Evolutionary conservation across 2,888 invertebrate species (phyloP), one percentile per base, ranked within the genome.

Genomic region (Eupithecia abbreviata): DNA sequence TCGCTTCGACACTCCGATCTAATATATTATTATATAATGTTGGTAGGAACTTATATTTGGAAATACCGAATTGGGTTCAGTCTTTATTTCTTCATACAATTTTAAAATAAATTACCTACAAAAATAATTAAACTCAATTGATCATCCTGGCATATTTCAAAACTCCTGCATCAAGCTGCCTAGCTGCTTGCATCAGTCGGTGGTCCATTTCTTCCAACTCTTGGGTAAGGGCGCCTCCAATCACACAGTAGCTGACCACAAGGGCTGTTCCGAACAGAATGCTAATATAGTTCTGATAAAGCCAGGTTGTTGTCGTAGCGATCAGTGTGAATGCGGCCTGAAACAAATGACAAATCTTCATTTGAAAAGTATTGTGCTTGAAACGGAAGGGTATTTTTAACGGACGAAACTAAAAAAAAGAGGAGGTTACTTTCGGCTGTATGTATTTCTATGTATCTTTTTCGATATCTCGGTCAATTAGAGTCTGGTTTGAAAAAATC

Each of bases 301-400:
- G 9, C 78, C 76, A 77, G 49, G 66, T 58, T 18, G 73, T 42
- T 5, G 76, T 2, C 3, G 69, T 73, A 6, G 70, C 70, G 45
- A 81, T 55, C n/a, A 74, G 58, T 65, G 78, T 71, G 10, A 81
- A 70, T 49, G 75, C 75, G n/a, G 71, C 62, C 81, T 81, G 81
- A 41, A 74, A 79, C 18, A 71, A 62, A 62, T 62, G 62, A 62
- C 30, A 62, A 30, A 18, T 62, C 4, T 58, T 10, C 10, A 10
- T 62, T 30, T 62, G 62, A 62, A 62, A 58, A 18, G 55, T 18
- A 18, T 10, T 55, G 55, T 55, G 55, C 6, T 9, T 18, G 10
- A 10, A 58, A 18, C n/a, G 58, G n/a, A n/a, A 55, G 5, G 49
- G 49, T 51, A 51, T 51, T 15, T 51, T 4, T 1, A 47, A 3